phyloP scores from a whole-genome alignment of 1,140 invertebrate genomes.

The Littorina saxatilis region DNA sequence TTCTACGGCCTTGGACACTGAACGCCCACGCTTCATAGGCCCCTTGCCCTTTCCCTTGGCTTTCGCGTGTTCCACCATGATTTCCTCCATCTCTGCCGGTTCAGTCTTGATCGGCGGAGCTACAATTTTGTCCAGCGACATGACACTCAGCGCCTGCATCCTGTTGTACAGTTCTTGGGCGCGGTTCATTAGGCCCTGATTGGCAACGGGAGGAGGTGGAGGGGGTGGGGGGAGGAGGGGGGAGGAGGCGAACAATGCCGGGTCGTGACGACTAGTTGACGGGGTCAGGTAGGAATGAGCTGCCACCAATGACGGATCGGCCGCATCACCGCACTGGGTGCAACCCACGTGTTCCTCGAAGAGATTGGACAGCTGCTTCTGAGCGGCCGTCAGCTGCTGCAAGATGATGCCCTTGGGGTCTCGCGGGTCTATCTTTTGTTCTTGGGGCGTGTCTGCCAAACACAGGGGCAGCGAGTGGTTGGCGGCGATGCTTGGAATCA shows the following conservation, averaged over 20 bases:
- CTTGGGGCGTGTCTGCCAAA: background rate
- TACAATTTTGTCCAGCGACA: background rate
- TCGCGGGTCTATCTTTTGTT: background rate
- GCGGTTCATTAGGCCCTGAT: slow-evolving; percentile 1
- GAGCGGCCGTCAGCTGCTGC: background rate
- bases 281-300: background rate
- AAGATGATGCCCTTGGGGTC: background rate
- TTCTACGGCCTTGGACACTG: background rate
- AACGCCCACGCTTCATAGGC: background rate
- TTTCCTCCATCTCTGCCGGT: background rate
- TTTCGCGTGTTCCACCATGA: background rate
- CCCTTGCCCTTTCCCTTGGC: background rate
- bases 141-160: background rate
- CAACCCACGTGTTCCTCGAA: background rate
- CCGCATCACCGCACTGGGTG: background rate
- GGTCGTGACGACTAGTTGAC: no score
- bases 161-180: background rate
- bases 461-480: slow-evolving; percentile 1
- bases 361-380: slow-evolving; percentile 5
- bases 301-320: background rate
- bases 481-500: background rate
- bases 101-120: no score
- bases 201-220: no score
- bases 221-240: no score
- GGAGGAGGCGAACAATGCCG: no score